Conservation (phyloP, 2,113 vertebrate genomes). For the cattle (Bos taurus) region ARS-UCD2.0 NC_037340.1:62666501-62667000, state of each 20-base stretch:
- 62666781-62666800: neutral
- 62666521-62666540: neutral
- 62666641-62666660: neutral
- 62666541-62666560: neutral
- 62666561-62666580: neutral
- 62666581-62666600: neutral
- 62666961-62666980: neutral
- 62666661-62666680: neutral
- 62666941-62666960: neutral
- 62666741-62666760: neutral
- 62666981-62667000: neutral
- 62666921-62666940: neutral
- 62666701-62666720: neutral
- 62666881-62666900: neutral
- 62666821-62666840: neutral
- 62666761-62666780: neutral
- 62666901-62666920: neutral
- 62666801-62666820: neutral
- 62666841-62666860: neutral
- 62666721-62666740: neutral
- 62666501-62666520: neutral
- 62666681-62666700: neutral
- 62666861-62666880: accelerated
- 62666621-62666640: neutral
- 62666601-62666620: neutral